Base-by-base conservation (phyloP, 2,113 vertebrate genomes). In the Neotragus moschatus region DNA sequence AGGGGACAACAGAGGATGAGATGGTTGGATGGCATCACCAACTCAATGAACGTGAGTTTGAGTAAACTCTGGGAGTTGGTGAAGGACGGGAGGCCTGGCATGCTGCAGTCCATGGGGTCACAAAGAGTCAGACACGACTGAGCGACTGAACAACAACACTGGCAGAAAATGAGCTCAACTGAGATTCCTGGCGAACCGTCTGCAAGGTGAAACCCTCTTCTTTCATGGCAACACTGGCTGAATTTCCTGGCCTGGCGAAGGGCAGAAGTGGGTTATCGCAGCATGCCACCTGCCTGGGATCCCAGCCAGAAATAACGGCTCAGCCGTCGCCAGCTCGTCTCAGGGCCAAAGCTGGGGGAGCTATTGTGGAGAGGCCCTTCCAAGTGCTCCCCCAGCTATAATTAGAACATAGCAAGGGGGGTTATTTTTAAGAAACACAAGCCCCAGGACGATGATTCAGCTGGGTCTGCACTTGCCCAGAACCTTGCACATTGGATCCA, bases 361-460 rank as follows among this genome's bases (percentile, higher is more conserved):
- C 55, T 17, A 14, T 14, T 47, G 55, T 73, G 39, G 70, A 92
- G 61, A 90, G 81, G 88, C n/a, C 94, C 92, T 92, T 70, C 63
- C 87, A 33, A 61, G 89, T 30, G 49, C 66, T 96, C 81, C 88
- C 93, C 92, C 58, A 47, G 90, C 96, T 98, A 95, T 98, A 97
- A 97, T 98, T 98, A 97, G 82, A 96, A 84, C 30, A 75, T 1
- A n/a, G 3, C 73, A 86, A 96, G 82, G 51, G 97, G 96, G 91
- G 39, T 45, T 95, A 98, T 98, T 96, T 97, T 94, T 98, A 97
- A 94, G 77, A 82, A 95, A 91, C 80, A 81, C 39, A 9, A 84
- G 93, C 45, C 53, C 90, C 43, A 77, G 49, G 58, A 45, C 4
- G 90, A 94, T 97, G 97, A 97, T 49, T 97, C 96, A 95, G 92